phyloP scores from a whole-genome alignment of 2,113 vertebrate genomes.

The Trogon surrucura region DNA sequence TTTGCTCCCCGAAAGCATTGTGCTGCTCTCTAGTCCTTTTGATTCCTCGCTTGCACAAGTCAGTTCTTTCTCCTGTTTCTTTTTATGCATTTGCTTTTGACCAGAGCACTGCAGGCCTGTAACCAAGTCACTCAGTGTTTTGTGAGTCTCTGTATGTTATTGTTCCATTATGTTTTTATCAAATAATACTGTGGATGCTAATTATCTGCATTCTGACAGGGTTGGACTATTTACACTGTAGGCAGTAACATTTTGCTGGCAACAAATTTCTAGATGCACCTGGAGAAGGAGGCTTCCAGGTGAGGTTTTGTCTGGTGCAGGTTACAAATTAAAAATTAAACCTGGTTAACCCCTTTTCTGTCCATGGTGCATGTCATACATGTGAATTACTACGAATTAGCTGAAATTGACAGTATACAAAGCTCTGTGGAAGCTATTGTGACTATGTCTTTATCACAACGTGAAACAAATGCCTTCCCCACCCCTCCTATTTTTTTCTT shows the following conservation, averaged over 20 bases:
- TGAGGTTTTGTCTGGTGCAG: background rate
- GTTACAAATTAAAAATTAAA: background rate
- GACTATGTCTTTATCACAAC: background rate
- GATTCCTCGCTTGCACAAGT: background rate
- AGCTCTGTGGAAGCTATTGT: background rate
- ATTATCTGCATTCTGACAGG: background rate
- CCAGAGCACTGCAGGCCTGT: background rate
- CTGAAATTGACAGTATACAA: background rate
- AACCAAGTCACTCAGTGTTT: background rate
- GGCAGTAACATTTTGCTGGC: background rate
- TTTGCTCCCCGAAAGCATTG: background rate
- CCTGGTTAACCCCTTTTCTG: background rate
- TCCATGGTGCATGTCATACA: background rate
- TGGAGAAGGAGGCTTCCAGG: background rate
- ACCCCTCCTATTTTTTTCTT: no score
- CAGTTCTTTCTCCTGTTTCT: background rate
- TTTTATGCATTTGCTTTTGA: background rate
- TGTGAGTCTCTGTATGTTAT: background rate
- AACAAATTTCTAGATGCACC: background rate
- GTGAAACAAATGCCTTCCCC: background rate
- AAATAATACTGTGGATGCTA: background rate
- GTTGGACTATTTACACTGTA: background rate
- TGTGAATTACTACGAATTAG: background rate
- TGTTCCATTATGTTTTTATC: background rate
- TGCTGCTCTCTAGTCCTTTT: background rate